Evolutionary conservation across 2,797 vertebrate genomes (phyloP).

Genomic region (Rhynchotus rufescens): DNA sequence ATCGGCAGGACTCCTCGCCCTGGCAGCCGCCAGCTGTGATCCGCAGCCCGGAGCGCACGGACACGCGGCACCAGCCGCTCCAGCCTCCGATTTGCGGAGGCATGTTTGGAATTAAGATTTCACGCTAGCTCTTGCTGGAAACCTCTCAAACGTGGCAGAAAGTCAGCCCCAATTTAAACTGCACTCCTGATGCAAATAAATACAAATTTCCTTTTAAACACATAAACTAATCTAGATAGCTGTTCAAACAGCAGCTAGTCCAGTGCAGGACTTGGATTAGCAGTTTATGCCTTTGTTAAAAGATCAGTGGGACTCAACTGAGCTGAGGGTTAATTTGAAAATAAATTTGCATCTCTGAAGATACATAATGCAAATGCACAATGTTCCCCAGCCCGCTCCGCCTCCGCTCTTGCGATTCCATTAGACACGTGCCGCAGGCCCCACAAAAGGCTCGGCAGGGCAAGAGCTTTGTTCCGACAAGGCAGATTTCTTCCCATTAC

Average conservation of each 20-base stretch:
- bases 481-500: not conserved
- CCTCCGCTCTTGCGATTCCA: rapidly evolving
- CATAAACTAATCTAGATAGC: constrained; percentile 51
- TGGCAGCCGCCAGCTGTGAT: not conserved
- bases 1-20: no score
- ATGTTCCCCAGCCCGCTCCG: not conserved
- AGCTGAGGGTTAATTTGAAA: constrained; percentile 12
- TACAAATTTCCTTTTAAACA: constrained; percentile 41
- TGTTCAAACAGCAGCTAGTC: constrained; percentile 46
- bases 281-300: constrained; percentile 41
- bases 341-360: constrained; percentile 23
- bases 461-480: not conserved
- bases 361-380: not conserved
- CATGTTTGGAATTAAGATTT: not conserved
- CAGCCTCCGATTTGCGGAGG: not conserved
- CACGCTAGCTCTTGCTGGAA: not conserved
- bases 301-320: constrained; percentile 30
- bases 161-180: not conserved
- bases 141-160: not conserved
- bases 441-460: not conserved
- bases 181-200: constrained; percentile 12
- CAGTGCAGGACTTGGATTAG: constrained; percentile 53
- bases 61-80: not conserved
- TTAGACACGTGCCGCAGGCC: not conserved
- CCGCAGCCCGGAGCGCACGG: not conserved